phyloP scores from a whole-genome alignment of 2,113 vertebrate genomes.

The Microtus ochrogaster region DNA sequence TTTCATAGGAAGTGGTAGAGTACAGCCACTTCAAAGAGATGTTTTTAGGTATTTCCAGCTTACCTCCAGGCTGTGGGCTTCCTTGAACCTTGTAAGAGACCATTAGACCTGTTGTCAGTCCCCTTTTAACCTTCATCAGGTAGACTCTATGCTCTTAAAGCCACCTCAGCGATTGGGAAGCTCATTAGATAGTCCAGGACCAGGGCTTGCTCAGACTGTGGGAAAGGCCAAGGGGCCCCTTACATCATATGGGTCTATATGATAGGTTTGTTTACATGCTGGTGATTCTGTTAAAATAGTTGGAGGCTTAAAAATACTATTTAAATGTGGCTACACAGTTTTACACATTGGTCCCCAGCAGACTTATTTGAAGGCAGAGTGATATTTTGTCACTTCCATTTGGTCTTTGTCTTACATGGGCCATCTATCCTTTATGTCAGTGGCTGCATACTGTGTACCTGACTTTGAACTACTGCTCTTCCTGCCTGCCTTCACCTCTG shows the following conservation, averaged over 20 bases:
- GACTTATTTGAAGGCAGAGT: conserved; percentile 4
- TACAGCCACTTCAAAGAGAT: conserved; percentile 20
- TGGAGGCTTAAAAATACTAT: not conserved
- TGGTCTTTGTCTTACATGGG: not conserved
- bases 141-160: conserved; percentile 37
- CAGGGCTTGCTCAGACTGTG: not conserved
- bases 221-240: conserved; percentile 31
- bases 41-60: conserved; percentile 43
- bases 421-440: not conserved
- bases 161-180: conserved; percentile 28
- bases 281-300: conserved; percentile 7
- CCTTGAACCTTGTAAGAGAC: conserved; percentile 19
- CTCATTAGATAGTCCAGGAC: not conserved
- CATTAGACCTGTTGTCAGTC: conserved; percentile 40
- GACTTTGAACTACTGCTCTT: not conserved
- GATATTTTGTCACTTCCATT: not conserved
- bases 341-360: conserved; percentile 6
- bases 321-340: conserved; percentile 8
- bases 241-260: conserved; percentile 32
- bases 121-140: conserved; percentile 30
- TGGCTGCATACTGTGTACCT: not conserved
- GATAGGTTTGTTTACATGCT: conserved; percentile 21
- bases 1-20: conserved; percentile 43
- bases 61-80: conserved; percentile 27
- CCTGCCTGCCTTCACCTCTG: not conserved